phyloP scores from a whole-genome alignment of 2,113 vertebrate species.

The Stomatorhinus ivindoensis region DNA sequence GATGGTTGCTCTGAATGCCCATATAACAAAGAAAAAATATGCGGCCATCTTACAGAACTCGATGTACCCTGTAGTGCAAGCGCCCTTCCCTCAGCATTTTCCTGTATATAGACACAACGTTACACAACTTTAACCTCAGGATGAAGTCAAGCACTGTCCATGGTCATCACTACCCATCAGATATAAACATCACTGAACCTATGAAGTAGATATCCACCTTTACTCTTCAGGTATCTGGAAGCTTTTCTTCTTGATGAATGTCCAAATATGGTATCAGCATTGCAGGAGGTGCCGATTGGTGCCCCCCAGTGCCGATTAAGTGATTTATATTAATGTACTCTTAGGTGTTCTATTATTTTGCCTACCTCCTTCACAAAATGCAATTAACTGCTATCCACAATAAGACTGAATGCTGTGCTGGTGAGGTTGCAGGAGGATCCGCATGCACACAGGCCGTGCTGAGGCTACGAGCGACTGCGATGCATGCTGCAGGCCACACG shows the following conservation, averaged over 20 bases:
- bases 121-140: not conserved
- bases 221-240: not conserved
- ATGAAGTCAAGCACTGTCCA: not conserved
- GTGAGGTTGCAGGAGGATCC: not conserved
- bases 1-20: not conserved
- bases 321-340: not conserved
- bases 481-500: not conserved
- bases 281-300: not conserved
- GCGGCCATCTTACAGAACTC: not conserved
- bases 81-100: not conserved
- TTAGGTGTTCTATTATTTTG: not conserved
- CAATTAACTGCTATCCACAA: not conserved
- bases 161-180: not conserved
- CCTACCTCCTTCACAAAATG: not conserved
- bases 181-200: not conserved
- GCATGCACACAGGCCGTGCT: not conserved
- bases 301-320: not conserved
- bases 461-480: not conserved
- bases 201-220: not conserved
- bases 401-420: not conserved
- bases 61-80: not conserved
- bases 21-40: not conserved
- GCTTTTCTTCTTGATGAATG: not conserved
- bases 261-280: not conserved
- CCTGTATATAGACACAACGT: not conserved